Evolutionary conservation across 2,113 vertebrate genomes (phyloP), one percentile per base, ranked within the genome.

Genomic region (Labeo rohita): DNA sequence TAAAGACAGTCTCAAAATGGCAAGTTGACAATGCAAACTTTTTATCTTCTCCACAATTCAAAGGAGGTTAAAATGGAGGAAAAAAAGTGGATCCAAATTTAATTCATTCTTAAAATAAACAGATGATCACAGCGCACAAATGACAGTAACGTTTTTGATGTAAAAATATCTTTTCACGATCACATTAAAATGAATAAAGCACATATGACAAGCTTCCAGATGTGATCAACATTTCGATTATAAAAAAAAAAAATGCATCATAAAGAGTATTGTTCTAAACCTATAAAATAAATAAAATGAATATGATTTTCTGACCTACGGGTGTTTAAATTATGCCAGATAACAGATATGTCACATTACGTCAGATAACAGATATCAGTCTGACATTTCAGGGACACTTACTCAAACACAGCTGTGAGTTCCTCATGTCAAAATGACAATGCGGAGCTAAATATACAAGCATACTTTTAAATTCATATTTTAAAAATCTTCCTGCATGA

Each of bases 301-400:
- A 78, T 8, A 63, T 6, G 11, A 63, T 61, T 23, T 28, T 47
- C 36, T 50, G 61, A 21, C n/a, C 45, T 70, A 21, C 9, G 16
- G 36, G 16, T 79, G 77, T 72, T 72, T 72, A 72, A 72, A 16
- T 34, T 11, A 49, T 23, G 45, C 16, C 59, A 81, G 79, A 81
- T 80, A 80, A 80, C 59, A 65, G 21, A 80, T 79, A 21, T 78
- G 52, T 59, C 76, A 52, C 9, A 59, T 79, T 43, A 56, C 21
- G 18, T 79, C 77, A 79, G 34, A 79, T 56, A 47, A 15, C 74
- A 52, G 47, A n/a, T 75, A 52, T 15, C 78, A 80, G 2, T 16
- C 15, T 52, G 80, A 82, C 80, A 68, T 50, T 82, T 82, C 43
- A 65, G 79, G 59, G 39, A 61, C 79, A 47, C 8, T 65, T 28